Evolutionary conservation across 2,888 invertebrate species (phyloP), one percentile per base, ranked within the genome.

Genomic region (Chrysina gloriosa): DNA sequence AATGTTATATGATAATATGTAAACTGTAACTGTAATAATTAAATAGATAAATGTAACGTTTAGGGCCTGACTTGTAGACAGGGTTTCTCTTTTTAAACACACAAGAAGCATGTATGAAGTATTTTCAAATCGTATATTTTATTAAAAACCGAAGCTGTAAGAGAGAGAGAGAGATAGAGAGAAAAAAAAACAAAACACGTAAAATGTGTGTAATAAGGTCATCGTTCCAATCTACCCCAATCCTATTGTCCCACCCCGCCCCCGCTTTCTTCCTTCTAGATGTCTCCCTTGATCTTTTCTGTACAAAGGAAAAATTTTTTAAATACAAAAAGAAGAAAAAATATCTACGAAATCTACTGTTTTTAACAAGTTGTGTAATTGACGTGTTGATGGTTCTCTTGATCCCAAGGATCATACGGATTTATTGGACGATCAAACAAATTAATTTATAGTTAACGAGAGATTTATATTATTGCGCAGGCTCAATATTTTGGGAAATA

Each of bases 51-150:
- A n/a, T 47, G 25, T 61, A 61, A 61, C 27, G 36, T 56, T 19
- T 61, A 77, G 82, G 83, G 82, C 83, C 82, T 83, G 82, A 82
- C 82, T 81, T 77, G 78, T 79, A 78, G 79, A 81, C 80, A 81
- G 80, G 80, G 79, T 79, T 79, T 77, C 74, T 77, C 74, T 14
- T 25, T 39, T 39, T 39, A 47, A 19, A n/a, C n/a, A 47, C n/a
- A 31, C n/a, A 31, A 3, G 31, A 31, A n/a, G n/a, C 21, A n/a
- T 21, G 21, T 21, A 42, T 5, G 7, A 42, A 11, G 19, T 3
- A 6, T 5, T 19, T 42, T 34, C 2, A 36, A 36, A 36, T 36
- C n/a, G 71, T 72, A 72, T 71, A 71, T 71, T 69, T 72, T 65
- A 54, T 25, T 42, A 56, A 56, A 29, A 50, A 16, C n/a, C n/a